Base-by-base conservation (phyloP, 2,113 vertebrate species). In the Dendrocopos noguchii region DNA sequence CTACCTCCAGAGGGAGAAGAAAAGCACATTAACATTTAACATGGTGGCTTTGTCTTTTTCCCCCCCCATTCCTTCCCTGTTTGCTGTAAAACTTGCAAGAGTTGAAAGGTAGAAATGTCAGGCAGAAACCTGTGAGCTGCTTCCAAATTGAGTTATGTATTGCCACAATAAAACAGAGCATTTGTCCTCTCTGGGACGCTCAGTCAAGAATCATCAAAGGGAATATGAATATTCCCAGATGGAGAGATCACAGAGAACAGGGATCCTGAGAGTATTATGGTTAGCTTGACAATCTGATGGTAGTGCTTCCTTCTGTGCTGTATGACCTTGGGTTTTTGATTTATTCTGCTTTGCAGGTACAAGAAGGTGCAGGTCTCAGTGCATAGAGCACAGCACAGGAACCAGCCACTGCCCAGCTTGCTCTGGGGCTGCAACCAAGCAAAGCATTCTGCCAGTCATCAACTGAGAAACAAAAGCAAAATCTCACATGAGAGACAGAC, bases 11-110 rank as follows among this genome's bases (percentile, higher is more conserved):
- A 92, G 91, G 93, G 93, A 94, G 72, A 93, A 89, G 72, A 76
- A 91, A 94, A 94, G 84, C 47, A 66, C 59, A 68, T 94, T 94
- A 96, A 91, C 91, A 92, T 95, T 93, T 95, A 94, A 91, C 94
- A 94, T n/a, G 76, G 91, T 82, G 79, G 81, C 87, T 93, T 93
- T 91, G 64, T 80, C 89, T 94, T 91, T 68, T 73, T 89, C n/a
- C 82, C 68, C 64, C 81, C 39, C 39, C 39, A 39, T 72, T 72
- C 83, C 78, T 87, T 73, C 39, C 14, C 34, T 88, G 81, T 95
- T 94, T 92, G 87, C 93, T 85, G 93, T 93, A 93, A 91, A 94
- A 67, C 87, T 91, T 87, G 61, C 68, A 87, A 44, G 19, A 92
- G 72, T 67, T 93, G 94, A 96, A 95, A 94, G 65, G 81, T 39